A percentile compares a stretch with the other conserved stretches of the same genome.
These are phyloP conservation scores for Rhinolophus ferrumequinum DNA, from an alignment of 2,113 vertebrate genomes.

Conservation along the genomic window DNA sequence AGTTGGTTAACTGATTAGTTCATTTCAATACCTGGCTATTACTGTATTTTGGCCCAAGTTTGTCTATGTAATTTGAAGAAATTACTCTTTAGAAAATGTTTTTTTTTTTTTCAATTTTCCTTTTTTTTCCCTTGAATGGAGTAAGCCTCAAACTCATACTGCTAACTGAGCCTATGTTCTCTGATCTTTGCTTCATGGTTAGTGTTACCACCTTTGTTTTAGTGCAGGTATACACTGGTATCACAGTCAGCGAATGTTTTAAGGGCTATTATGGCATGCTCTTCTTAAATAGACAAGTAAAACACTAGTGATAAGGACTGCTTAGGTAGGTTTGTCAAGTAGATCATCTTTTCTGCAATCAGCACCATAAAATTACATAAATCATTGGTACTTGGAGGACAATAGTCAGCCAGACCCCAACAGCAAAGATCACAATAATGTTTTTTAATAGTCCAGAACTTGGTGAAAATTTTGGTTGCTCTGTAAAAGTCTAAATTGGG, in stretches of 20 bases:
- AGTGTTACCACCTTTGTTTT: background rate
- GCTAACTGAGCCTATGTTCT: background rate
- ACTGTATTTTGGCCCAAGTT: background rate
- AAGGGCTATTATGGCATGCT: background rate
- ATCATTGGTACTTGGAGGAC: background rate
- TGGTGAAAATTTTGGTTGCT: background rate
- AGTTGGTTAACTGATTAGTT: background rate
- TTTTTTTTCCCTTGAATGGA: background rate
- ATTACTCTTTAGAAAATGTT: background rate
- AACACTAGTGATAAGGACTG: background rate
- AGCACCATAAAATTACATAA: background rate
- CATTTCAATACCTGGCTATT: background rate
- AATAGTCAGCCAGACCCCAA: background rate
- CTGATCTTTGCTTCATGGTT: background rate
- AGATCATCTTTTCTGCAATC: background rate
- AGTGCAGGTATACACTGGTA: no score
- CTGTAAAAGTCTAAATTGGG: background rate
- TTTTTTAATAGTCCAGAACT: slow-evolving; percentile 1
- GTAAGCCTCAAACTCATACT: background rate
- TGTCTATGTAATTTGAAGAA: background rate
- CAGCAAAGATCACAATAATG: background rate
- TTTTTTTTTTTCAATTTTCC: background rate
- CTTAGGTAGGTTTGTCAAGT: background rate
- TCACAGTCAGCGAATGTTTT: background rate
- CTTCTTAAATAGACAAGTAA: background rate